Evolutionary conservation across 2,113 vertebrate species (phyloP), one percentile per base, ranked within the genome.

Genomic region (Phyllopteryx taeniolatus): DNA sequence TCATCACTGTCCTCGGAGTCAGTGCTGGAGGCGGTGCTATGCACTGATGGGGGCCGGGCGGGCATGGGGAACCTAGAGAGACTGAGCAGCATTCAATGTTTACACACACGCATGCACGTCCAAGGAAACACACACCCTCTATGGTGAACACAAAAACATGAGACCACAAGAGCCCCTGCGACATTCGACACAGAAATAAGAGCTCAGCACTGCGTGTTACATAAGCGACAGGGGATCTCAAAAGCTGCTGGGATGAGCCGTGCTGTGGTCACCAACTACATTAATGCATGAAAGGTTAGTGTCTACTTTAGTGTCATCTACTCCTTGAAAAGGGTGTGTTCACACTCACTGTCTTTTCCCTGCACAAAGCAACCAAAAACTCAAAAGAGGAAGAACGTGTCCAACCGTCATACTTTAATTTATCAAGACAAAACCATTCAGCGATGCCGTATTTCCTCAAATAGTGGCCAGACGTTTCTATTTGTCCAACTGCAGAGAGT

Each of bases 1-100:
- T 99, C 98, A 78, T 98, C 96, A 83, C 94, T 95, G 85, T 99
- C 97, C 7, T 97, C 97, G 0, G 98, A 99, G 91, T 99, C 98
- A 83, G 96, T 96, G 94, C 96, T 99, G 88, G 98, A 99, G 76
- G 95, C 96, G 79, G 94, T 98, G 91, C 96, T 99, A 87, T 99
- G 97, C 93, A 97, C 95, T 74, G 98, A 99, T 73, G 95, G 92
- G 9, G 97, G 96, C 89, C 96, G 95, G 78, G 95, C 85, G 80
- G 95, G 94, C 90, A 95, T 83, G 83, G 95, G 95, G 85, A 96
- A 98, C 94, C 97, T 99, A 89, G 96, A 96, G 90, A 93, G 91
- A 90, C 96, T 99, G 90, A 94, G 92, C 85, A 93, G 86, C 91
- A 96, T 85, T 88, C 83, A 91, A 75, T 86, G 82, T 91, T 93